Conservation (phyloP, 2,113 vertebrate genomes). For the Anoplopoma fimbria region DNA sequence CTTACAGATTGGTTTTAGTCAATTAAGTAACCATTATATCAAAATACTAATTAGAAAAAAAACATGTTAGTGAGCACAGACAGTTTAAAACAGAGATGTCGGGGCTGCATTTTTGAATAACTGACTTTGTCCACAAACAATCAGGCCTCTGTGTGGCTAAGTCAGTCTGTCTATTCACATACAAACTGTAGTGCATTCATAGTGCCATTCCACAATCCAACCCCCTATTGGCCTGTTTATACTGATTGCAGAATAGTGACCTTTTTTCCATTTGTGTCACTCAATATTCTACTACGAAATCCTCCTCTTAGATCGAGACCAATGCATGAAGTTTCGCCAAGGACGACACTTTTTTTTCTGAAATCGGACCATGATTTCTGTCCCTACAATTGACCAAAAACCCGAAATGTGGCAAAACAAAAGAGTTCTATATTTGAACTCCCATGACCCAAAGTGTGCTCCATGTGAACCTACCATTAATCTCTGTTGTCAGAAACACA, state of each 20-base stretch:
- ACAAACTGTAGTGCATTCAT: conserved; percentile 50
- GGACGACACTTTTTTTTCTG: neutral
- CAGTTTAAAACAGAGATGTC: neutral
- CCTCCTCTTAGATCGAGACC: neutral
- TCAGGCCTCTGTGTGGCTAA: conserved; percentile 48
- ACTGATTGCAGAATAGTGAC: neutral
- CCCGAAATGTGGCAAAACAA: neutral
- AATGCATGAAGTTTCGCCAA: neutral
- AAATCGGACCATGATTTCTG: neutral
- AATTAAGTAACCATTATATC: neutral
- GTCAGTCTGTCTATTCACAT: conserved; percentile 50
- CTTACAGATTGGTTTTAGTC: neutral
- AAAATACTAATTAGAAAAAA: neutral
- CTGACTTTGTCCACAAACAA: conserved; percentile 43
- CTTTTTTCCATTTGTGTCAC: neutral
- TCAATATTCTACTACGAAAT: neutral
- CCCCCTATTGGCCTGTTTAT: neutral
- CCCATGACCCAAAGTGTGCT: neutral
- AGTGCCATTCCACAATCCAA: neutral
- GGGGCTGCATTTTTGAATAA: conserved; percentile 39
- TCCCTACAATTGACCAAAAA: neutral
- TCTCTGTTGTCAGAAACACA: neutral
- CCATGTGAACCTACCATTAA: neutral
- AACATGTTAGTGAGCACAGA: neutral
- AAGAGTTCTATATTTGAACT: neutral